Percentiles rank a stretch among this genome's conserved stretches.
phyloP scores from a whole-genome alignment of 2,888 invertebrate genomes.

The Leptinotarsa peninsularis region DNA sequence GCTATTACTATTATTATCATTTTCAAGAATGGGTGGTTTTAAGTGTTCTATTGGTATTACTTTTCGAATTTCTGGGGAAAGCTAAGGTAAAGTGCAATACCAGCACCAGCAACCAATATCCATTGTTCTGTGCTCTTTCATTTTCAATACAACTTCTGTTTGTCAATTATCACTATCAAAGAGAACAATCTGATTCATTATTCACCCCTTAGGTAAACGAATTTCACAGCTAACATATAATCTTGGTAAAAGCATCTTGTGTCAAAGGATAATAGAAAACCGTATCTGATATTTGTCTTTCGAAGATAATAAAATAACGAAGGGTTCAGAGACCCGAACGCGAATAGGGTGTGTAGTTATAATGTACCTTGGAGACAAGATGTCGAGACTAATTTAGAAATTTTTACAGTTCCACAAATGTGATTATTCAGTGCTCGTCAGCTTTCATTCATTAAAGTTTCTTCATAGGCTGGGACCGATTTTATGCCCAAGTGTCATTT shows the following conservation, averaged over 20 bases:
- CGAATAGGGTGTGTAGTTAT: background rate
- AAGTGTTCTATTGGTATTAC: too few relatives aligned
- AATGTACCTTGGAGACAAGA: constrained; percentile 1
- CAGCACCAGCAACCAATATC: constrained; percentile 15
- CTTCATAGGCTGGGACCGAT: too few relatives aligned
- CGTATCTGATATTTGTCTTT: constrained; percentile 3
- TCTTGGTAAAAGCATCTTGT: constrained; percentile 8
- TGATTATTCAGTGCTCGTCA: background rate
- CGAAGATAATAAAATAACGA: background rate
- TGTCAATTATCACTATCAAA: constrained; percentile 28
- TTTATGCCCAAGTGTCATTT: too few relatives aligned
- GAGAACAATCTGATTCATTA: constrained; percentile 25
- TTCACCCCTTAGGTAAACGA: constrained; percentile 4
- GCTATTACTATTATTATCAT: too few relatives aligned
- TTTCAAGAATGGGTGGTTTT: too few relatives aligned
- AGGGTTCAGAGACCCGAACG: background rate
- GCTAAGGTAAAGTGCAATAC: background rate
- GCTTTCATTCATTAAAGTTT: too few relatives aligned
- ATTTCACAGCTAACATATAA: constrained; percentile 9
- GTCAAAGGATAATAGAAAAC: background rate
- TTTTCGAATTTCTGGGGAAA: too few relatives aligned
- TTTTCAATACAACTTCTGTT: constrained; percentile 25
- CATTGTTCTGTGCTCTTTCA: background rate
- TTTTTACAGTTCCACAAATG: too few relatives aligned
- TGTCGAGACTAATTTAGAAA: background rate